Base-by-base conservation (phyloP, 2,797 vertebrate species). In the Moxostoma hubbsi region DNA sequence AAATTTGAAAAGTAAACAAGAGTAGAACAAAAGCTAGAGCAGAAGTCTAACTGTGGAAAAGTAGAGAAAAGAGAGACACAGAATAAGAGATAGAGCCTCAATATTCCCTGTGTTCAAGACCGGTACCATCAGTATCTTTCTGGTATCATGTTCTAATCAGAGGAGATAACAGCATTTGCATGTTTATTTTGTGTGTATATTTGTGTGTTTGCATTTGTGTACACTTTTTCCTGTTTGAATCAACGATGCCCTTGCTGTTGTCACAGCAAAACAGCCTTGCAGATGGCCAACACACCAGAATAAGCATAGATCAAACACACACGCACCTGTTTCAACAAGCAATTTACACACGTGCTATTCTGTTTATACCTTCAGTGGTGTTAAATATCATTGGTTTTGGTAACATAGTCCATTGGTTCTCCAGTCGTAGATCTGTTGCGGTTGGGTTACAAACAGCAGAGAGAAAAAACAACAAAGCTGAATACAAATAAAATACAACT, bases 321-420 rank as follows among this genome's bases (percentile, higher is more conserved):
- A 46, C 81, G 88, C 90, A 92, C 88, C 89, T 93, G 91, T 91
- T 91, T 85, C 43, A 88, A 73, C 83, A 82, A 53, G 63, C 67
- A 67, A 55, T 77, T 74, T 73, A 51, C 62, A 71, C 61, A 0
- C 64, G 15, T 18, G 76, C 50, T 81, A 73, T 73, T 24, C 7
- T 75, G 62, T 36, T 36, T 49, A 16, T 59, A 18, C 11, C 13
- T n/a, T 59, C 9, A 49, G 43, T 24, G 54, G 63, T 57, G 15
- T 66, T 57, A 8, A 66, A 66, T 47, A 57, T 57, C 51, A 75
- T 7, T 2, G 6, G 4, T 36, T 36, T 36, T 4, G 36, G 3
- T 36, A 36, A 36, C 4, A 36, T 36, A 36, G 36, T 36, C 2
- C 4, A 36, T 4, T 36, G 36, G 36, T 36, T 36, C 36, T 36